Base-by-base conservation (phyloP, 2,797 vertebrate species). In the Pantherophis alleghaniensis region DNA sequence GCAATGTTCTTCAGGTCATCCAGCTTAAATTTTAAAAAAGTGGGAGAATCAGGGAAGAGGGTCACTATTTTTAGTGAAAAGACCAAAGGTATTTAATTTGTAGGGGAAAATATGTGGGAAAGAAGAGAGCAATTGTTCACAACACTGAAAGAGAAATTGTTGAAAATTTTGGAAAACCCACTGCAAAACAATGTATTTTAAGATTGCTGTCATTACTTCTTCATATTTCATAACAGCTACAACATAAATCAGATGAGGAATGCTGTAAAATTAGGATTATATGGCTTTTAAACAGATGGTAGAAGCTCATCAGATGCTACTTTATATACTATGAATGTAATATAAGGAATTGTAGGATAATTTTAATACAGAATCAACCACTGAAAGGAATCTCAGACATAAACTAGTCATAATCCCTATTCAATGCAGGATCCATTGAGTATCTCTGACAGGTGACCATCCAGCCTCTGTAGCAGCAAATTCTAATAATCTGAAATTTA, bases 131-230 rank as follows among this genome's bases (percentile, higher is more conserved):
- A 87, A 91, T 86, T 87, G 22, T 86, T 51, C 32, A 22, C 12
- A 22, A 87, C 59, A 60, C 22, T 87, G 83, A 91, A 91, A 59
- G 59, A 86, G 42, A 86, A 53, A n/a, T 59, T n/a, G 16, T 61
- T 86, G 26, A 16, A 87, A 86, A 37, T n/a, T 86, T 83, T 91
- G 42, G 86, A 86, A 86, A 86, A 51, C n/a, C 20, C 57, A 86
- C 86, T 47, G 26, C 24, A 32, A 86, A 61, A 60, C 55, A 20
- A 26, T n/a, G 7, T n/a, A 87, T 91, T 91, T 86, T 87, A 61
- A 91, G 42, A 91, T 57, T 87, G 22, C 51, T 63, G 42, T 86
- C 57, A 91, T 87, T 87, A 87, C 91, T 91, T 86, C 56, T 91
- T 86, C 32, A 51, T 53, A 63, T 86, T 51, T 74, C 32, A 22